Conservation (phyloP, 2,797 vertebrate genomes). For the Sibirionetta formosa region DNA sequence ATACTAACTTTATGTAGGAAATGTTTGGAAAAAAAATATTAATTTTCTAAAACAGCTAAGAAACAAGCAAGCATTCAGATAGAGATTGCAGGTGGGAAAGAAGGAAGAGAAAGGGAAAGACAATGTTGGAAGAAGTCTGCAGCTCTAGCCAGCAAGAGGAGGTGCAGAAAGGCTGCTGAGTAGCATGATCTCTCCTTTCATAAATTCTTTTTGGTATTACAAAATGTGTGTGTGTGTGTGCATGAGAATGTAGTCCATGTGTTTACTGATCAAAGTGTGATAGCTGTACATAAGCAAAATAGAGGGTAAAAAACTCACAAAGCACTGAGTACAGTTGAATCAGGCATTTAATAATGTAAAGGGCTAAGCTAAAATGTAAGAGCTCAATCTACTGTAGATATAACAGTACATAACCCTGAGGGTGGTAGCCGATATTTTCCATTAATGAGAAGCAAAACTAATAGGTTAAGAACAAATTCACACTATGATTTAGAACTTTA, state of each 20-base stretch:
- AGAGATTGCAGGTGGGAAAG: neutral
- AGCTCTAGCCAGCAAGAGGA: neutral
- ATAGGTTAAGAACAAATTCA: conserved; percentile 5
- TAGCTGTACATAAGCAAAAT: neutral
- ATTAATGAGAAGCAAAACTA: conserved; percentile 23
- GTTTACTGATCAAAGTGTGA: neutral
- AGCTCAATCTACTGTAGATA: neutral
- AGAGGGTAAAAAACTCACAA: neutral
- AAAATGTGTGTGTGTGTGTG: neutral
- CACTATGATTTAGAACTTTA: conserved; percentile 18
- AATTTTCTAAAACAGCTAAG: neutral
- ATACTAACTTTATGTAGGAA: neutral
- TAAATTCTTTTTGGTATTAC: neutral
- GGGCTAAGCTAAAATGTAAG: neutral
- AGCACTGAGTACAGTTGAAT: neutral
- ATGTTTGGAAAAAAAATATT: neutral
- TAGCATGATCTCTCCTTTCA: fast-evolving
- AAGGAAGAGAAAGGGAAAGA: neutral
- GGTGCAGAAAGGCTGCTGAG: neutral
- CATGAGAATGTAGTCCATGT: fast-evolving
- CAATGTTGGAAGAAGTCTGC: neutral
- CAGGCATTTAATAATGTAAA: neutral
- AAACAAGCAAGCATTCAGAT: neutral
- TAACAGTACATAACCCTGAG: neutral
- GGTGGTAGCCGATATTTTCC: neutral